Evolutionary conservation across 2,888 invertebrate genomes (phyloP), one percentile per base, ranked within the genome.

Genomic region (Silvanus unidentatus): DNA sequence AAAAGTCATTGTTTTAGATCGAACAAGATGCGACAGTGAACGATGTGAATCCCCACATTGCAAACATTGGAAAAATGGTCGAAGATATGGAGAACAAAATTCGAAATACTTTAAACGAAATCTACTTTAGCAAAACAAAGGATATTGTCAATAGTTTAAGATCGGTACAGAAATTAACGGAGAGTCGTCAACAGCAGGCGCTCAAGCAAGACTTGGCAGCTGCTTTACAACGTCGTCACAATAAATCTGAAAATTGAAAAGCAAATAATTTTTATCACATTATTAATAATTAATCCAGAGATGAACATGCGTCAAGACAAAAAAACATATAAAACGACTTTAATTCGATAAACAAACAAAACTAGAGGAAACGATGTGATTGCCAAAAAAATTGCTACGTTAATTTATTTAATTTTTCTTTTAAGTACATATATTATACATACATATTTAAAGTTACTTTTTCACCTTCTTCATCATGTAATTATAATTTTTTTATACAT

Each of bases 1-100:
- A 4, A 13, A 8, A 13, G 5, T 14, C 15, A 15, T n/a, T 74
- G 74, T 1, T n/a, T n/a, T 68, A 91, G 89, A 85, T 87, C 16
- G 98, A 98, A 69, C 88, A 86, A 68, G 98, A 99, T 71, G 82
- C 86, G 1, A 77, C 85, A 34, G 89, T 97, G 13, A 91, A 87
- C 63, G 98, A 99, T 58, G 85, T 91, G 16, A 91, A 89, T 36
- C 94, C 98, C 0, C 99, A 99, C 73, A 96, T 99, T 66, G 96
- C 92, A 42, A 99, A 99, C 73, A 99, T 99, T 64, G 99, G 99
- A 14, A 84, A 88, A 63, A 89, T 99, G 91, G 95, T 99, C 0
- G 99, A 99, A 75, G 98, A 99, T 63, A 98, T 98, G 94, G 99
- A 99, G 71, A 99, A 98, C 72, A 99, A 98, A 78, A 99, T 99